These are phyloP conservation scores for Acrocera orbiculus DNA, from an alignment of 2,888 invertebrate genomes.

Conservation along the genomic window DNA sequence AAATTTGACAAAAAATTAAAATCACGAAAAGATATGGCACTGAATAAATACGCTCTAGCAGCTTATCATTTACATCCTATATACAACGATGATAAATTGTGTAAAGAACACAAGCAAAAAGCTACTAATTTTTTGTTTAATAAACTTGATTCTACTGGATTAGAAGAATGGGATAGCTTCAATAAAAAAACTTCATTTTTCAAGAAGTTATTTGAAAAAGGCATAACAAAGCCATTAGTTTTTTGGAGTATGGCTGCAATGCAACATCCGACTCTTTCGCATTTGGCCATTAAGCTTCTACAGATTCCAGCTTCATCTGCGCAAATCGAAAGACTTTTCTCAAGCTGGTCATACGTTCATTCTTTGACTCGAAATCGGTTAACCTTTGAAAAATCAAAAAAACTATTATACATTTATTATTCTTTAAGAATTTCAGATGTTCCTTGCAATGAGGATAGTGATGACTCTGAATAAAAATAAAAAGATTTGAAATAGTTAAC, in stretches of 20 bases:
- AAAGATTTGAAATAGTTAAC: too few species aligned
- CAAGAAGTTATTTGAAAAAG: conserved; percentile 6
- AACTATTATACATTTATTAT: conserved; percentile 3
- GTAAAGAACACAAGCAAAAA: background rate
- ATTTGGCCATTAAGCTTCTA: conserved; percentile 9
- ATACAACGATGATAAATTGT: background rate
- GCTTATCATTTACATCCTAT: conserved; percentile 1
- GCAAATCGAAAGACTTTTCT: conserved; percentile 10
- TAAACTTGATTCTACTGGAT: conserved; percentile 3
- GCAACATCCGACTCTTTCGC: conserved; percentile 6
- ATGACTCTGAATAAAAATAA: too few species aligned
- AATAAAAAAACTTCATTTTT: conserved; percentile 1
- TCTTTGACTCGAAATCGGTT: background rate
- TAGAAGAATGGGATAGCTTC: conserved; percentile 7
- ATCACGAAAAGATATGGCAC: background rate
- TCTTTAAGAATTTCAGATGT: background rate
- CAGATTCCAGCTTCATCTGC: conserved; percentile 11
- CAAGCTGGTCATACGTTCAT: conserved; percentile 6
- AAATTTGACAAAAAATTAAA: background rate
- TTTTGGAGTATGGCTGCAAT: conserved; percentile 11
- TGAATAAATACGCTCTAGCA: conserved; percentile 1
- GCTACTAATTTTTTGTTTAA: conserved; percentile 6
- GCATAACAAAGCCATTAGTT: conserved; percentile 7
- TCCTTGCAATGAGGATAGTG: too few species aligned
- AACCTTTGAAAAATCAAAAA: background rate